Evolutionary conservation across 2,797 vertebrate genomes (phyloP).

Genomic region (Mastacembelus armatus): DNA sequence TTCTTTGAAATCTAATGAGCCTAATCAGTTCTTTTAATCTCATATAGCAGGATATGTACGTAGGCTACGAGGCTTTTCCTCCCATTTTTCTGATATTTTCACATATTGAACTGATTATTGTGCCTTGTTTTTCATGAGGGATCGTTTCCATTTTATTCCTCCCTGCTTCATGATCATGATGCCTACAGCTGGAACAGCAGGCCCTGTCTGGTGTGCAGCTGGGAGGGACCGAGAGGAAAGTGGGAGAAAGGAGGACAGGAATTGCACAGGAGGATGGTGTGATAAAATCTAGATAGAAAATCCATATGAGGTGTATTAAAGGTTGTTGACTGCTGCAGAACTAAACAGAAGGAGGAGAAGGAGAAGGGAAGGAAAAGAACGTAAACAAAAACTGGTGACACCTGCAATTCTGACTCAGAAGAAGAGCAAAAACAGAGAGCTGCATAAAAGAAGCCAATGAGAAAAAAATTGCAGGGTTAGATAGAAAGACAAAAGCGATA

Average conservation of each 20-base stretch:
- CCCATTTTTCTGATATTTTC: constrained; percentile 5
- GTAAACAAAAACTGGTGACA: neutral
- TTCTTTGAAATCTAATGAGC: neutral
- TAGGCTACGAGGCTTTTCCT: neutral
- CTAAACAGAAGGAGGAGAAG: neutral
- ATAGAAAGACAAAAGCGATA: neutral
- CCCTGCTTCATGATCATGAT: constrained; percentile 33
- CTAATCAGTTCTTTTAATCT: constrained; percentile 5
- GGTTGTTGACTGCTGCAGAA: constrained; percentile 4
- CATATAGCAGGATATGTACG: no score
- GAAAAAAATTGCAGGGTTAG: neutral
- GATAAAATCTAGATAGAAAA: constrained; percentile 39
- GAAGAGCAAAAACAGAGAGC: neutral
- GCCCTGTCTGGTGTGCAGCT: constrained; percentile 69
- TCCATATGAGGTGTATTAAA: constrained; percentile 10
- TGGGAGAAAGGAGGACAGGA: constrained; percentile 20
- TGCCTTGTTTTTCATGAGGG: neutral
- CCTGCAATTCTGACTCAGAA: neutral
- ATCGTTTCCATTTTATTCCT: constrained; percentile 32
- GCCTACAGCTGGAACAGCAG: constrained; percentile 60
- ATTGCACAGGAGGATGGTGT: neutral
- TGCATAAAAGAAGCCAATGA: neutral
- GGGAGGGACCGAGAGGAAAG: constrained; percentile 35
- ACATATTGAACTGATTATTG: constrained; percentile 22
- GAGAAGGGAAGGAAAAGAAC: neutral